Percentiles rank a stretch among this genome's conserved stretches.
Evolutionary conservation across 2,113 vertebrate genomes (phyloP).

Genomic region (Corvus hawaiiensis): DNA sequence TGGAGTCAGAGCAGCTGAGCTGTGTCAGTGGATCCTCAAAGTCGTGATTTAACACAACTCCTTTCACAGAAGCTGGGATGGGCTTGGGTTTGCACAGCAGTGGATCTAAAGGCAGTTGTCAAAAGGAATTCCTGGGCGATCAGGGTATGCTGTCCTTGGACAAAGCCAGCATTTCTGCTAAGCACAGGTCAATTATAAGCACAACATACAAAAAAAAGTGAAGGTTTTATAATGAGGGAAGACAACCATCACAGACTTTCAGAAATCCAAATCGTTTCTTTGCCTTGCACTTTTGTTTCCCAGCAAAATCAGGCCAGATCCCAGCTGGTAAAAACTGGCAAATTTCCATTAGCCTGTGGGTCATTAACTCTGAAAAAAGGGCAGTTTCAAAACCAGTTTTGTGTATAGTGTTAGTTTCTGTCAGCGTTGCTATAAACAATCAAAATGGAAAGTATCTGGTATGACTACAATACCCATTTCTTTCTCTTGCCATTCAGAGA

Average conservation of each 20-base stretch:
- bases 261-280: conserved; percentile 23
- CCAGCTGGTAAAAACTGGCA: conserved; percentile 57
- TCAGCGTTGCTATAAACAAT: conserved; percentile 61
- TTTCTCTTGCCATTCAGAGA: conserved; percentile 34
- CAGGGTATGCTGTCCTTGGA: background rate
- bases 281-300: conserved; percentile 36
- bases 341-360: conserved; percentile 51
- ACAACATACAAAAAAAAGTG: background rate
- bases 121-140: background rate
- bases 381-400: conserved; percentile 59
- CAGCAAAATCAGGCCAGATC: conserved; percentile 57
- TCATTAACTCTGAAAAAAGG: conserved; percentile 61
- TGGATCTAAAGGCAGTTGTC: background rate
- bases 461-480: conserved; percentile 23
- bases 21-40: background rate
- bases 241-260: conserved; percentile 3
- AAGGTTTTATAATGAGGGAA: background rate
- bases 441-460: conserved; percentile 54
- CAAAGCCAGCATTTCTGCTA: background rate
- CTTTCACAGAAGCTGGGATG: background rate
- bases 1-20: background rate
- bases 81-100: background rate
- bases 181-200: background rate
- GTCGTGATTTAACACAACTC: background rate
- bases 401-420: conserved; percentile 38